phyloP scores from a whole-genome alignment of 2,888 invertebrate species.

The Tinea trinotella region DNA sequence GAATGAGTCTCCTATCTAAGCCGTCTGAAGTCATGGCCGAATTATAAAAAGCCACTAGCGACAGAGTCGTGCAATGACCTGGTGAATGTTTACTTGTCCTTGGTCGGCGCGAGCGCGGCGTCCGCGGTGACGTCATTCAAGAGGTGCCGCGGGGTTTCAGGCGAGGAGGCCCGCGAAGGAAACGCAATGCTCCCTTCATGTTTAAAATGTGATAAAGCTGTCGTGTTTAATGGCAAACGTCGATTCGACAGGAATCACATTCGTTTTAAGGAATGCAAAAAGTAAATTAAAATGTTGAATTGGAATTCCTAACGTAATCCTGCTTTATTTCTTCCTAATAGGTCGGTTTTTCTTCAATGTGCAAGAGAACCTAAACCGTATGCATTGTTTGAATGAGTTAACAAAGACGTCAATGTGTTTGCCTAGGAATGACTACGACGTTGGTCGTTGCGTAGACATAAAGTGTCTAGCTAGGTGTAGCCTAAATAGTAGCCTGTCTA shows the following conservation, averaged over 20 bases:
- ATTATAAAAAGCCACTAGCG: constrained; percentile 47
- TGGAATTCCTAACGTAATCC: not conserved
- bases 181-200: not conserved
- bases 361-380: no score
- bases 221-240: not conserved
- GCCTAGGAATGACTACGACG: not conserved
- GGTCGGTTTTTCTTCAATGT: no score
- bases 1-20: constrained; percentile 5
- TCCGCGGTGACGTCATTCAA: constrained; percentile 56
- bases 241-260: not conserved
- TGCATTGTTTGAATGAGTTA: no score
- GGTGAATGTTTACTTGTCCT: constrained; percentile 68
- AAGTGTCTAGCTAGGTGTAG: not conserved
- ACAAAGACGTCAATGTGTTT: not conserved
- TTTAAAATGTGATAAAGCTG: not conserved
- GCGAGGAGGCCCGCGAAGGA: constrained; percentile 30
- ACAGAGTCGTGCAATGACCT: constrained; percentile 63
- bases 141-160: constrained; percentile 69
- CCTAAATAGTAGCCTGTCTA: not conserved
- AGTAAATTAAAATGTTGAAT: not conserved
- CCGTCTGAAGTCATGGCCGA: constrained; percentile 46
- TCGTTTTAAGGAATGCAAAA: not conserved
- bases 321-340: not conserved
- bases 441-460: not conserved
- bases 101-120: constrained; percentile 44